phyloP scores from a whole-genome alignment of 2,797 vertebrate species.

The Lemur catta region DNA sequence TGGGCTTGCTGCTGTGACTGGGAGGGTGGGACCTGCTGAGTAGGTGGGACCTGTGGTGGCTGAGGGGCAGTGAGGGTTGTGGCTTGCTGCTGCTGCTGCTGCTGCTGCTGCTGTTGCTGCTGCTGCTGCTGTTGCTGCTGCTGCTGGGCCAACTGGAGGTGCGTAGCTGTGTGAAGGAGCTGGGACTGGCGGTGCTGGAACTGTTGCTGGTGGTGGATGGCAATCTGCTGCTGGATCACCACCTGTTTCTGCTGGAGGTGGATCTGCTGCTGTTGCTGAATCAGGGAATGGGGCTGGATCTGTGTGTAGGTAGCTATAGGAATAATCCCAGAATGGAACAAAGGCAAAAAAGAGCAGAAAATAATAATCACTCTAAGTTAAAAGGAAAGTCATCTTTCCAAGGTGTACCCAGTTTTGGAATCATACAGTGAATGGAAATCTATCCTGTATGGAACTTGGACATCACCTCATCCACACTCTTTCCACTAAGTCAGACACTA shows the following conservation, averaged over 20 bases:
- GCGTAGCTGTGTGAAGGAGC: slow-evolving; percentile 87
- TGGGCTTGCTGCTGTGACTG: slow-evolving; percentile 88
- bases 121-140: slow-evolving; percentile 83
- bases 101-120: slow-evolving; percentile 67
- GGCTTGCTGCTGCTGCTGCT: slow-evolving; percentile 81
- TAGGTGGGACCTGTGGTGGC: slow-evolving; percentile 83
- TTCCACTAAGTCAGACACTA: background rate
- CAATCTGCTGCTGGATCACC: slow-evolving; percentile 89
- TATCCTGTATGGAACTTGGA: background rate
- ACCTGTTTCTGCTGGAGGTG: slow-evolving; percentile 90
- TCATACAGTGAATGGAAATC: background rate
- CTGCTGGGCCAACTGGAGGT: slow-evolving; percentile 86
- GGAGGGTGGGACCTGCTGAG: slow-evolving; percentile 82
- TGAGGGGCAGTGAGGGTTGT: slow-evolving; percentile 89
- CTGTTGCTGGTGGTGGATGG: slow-evolving; percentile 89
- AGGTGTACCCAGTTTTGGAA: background rate
- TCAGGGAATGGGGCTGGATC: slow-evolving; percentile 89
- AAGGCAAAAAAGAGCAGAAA: background rate
- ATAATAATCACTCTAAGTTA: background rate
- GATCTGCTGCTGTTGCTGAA: slow-evolving; percentile 90
- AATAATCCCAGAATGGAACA: background rate
- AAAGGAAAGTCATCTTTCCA: background rate
- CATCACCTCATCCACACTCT: background rate
- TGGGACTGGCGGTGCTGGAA: slow-evolving; percentile 89
- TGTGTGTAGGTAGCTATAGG: slow-evolving; percentile 88